Evolutionary conservation across 1,140 invertebrate genomes (phyloP), one percentile per base, ranked within the genome.

Genomic region (honey bee (Apis mellifera)): DNA sequence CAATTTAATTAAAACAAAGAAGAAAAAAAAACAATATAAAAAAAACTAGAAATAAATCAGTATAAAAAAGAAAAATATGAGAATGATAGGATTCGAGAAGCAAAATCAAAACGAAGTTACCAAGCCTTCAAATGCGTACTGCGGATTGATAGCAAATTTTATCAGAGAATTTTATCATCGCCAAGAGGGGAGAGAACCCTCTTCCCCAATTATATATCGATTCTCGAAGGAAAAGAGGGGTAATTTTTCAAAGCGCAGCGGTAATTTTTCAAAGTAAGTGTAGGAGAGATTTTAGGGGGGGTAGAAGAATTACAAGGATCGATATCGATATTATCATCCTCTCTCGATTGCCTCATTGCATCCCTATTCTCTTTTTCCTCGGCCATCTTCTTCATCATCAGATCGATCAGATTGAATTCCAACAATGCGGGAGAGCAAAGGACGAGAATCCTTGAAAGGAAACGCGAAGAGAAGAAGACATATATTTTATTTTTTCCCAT

Each of bases 361-460:
- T 62, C 48, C 23, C 11, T 12, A 9, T 19, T 2, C 32, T 70
- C 19, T 54, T 55, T 32, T 13, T 48, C 17, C 21, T 19, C 26
- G 19, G 32, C n/a, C 66, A 23, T 57, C 74, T 48, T 62, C 60
- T 66, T 65, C 71, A 70, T 62, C 60, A 74, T 65, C 71, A 60
- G 48, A 79, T 79, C 23, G 64, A 42, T 42, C 26, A 48, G 57
- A 79, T 79, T 74, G 59, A 57, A 81, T 65, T 74, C 12, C 50
- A n/a, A 81, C 52, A 65, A 73, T 74, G 71, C 50, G 15, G 19
- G 17, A 19, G 19, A 23, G 59, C 69, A 64, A 79, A 79, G 50
- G n/a, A 65, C 71, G 42, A 17, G 60, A 66, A 81, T 81, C 60
- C 78, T 73, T 75, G 71, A 57, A 66, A 57, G 66, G 60, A 81